A percentile compares a stretch with the other conserved stretches of the same genome.
Evolutionary conservation across 2,113 vertebrate genomes (phyloP).

Genomic region (Rhea americana): DNA sequence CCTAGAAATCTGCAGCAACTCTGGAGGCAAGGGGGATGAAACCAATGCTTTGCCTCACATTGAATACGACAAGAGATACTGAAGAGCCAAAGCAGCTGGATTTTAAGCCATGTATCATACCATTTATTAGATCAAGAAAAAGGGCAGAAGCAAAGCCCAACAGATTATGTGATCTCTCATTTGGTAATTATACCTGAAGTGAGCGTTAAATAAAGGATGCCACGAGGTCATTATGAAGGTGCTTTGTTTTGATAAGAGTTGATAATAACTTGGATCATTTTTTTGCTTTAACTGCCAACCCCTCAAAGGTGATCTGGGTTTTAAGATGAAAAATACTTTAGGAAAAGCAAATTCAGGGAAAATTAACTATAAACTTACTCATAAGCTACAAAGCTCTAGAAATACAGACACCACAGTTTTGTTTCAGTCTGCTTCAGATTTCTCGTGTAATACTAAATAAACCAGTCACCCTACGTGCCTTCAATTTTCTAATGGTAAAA

Average conservation of each 20-base stretch:
- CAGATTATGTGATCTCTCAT: neutral
- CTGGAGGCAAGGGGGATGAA: neutral
- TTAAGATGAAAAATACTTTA: neutral
- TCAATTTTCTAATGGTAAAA: neutral
- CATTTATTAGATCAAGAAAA: neutral
- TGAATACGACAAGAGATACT: accelerated
- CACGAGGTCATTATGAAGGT: neutral
- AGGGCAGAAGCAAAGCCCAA: neutral
- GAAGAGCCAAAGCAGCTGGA: neutral
- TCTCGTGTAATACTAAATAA: neutral
- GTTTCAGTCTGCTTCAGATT: neutral
- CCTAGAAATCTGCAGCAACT: neutral
- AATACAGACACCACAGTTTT: neutral
- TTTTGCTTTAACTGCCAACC: neutral
- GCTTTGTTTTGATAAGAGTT: neutral
- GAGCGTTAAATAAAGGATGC: neutral
- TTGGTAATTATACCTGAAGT: neutral
- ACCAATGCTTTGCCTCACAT: neutral
- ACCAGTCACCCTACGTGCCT: neutral
- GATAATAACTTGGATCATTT: neutral
- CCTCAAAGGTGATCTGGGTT: neutral
- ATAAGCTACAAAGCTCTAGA: neutral
- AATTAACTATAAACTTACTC: neutral
- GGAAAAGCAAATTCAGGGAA: neutral
- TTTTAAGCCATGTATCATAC: neutral